Conservation (phyloP, 2,888 invertebrate genomes). For the Stenotaenia linearis region DNA sequence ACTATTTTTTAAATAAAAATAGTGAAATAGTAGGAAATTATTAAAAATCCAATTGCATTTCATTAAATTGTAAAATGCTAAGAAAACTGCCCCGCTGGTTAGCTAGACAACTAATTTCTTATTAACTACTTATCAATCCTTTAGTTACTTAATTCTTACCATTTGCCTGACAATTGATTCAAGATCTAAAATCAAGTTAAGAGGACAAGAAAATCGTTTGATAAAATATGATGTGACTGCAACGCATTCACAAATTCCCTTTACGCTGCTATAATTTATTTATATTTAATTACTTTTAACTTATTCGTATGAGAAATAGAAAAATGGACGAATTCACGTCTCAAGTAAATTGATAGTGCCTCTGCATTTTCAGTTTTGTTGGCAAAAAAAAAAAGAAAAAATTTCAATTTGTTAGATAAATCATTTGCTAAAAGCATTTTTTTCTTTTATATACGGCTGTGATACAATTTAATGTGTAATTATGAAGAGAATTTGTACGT, state of each 20-base stretch:
- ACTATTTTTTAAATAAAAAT: neutral
- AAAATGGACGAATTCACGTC: neutral
- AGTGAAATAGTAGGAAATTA: neutral
- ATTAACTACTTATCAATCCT: neutral
- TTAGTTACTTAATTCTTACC: neutral
- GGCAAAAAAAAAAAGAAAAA: neutral
- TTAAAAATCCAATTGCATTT: neutral
- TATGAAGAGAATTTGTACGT: neutral
- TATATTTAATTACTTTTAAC: neutral
- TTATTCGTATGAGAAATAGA: no score
- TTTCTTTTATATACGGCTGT: neutral
- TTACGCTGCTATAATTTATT: neutral
- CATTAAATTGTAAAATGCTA: constrained; percentile 13
- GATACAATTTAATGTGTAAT: neutral
- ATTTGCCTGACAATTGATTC: neutral
- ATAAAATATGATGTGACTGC: no score
- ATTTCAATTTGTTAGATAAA: no score
- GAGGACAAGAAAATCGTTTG: neutral
- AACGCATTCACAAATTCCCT: neutral
- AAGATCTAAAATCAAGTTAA: neutral
- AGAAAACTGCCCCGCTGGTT: neutral
- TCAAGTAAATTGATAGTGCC: neutral
- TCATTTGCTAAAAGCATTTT: neutral
- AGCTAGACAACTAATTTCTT: neutral
- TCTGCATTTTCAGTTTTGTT: neutral